These are phyloP conservation scores for Linyphia triangularis DNA, from an alignment of 2,888 invertebrate species.

Conservation along the genomic window DNA sequence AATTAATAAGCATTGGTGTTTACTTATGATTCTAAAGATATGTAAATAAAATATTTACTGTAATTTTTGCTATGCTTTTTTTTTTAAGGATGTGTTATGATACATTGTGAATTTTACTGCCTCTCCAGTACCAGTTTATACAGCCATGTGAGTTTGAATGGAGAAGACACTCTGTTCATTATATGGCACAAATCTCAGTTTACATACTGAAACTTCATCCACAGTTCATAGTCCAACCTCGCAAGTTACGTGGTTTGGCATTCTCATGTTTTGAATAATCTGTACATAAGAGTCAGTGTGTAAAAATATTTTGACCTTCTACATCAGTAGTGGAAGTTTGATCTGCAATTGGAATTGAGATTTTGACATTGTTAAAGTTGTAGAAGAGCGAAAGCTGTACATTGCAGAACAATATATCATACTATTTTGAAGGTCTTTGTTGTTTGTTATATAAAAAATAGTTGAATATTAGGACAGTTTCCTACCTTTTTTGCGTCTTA, in stretches of 20 bases:
- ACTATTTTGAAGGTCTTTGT: constrained; percentile 30
- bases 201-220: constrained; percentile 47
- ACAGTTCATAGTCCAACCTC: constrained; percentile 49
- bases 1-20: no score
- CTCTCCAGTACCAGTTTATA: constrained; percentile 47
- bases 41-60: not conserved
- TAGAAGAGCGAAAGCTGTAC: not conserved
- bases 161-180: constrained; percentile 28
- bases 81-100: constrained; percentile 38
- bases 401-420: not conserved
- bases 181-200: constrained; percentile 61
- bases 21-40: no score
- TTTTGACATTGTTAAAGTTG: not conserved
- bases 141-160: constrained; percentile 24
- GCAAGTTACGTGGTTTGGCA: constrained; percentile 38
- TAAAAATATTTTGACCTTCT: constrained; percentile 35
- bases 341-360: not conserved
- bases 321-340: constrained; percentile 9
- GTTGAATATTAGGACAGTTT: constrained; percentile 38
- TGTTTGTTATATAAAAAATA: constrained; percentile 31
- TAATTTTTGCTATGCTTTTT: not conserved
- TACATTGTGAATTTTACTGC: constrained; percentile 54
- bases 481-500: not conserved
- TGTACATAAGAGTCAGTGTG: constrained; percentile 49
- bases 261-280: constrained; percentile 31